Percentiles rank a stretch among this genome's conserved stretches.
Conservation (phyloP, 92 coral and sea anemone species). For the Hydrozoanthus gracilis region DNA sequence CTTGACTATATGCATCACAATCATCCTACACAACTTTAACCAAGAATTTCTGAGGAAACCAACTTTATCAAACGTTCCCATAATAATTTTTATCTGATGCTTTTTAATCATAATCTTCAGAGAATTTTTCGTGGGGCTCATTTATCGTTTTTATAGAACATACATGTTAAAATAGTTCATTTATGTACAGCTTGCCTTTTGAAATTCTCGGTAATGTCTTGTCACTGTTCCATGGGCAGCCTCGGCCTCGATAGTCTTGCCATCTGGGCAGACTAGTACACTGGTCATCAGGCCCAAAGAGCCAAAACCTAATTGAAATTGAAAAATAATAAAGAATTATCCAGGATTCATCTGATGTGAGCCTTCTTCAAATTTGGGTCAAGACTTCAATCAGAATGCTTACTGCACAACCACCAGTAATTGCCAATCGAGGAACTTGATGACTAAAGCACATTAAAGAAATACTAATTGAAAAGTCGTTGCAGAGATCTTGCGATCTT, state of each 20-base stretch:
- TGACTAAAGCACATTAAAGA: too few species aligned
- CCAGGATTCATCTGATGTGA: too few species aligned
- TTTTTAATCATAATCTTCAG: too few species aligned
- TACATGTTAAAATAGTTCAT: background rate
- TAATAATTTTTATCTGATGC: too few species aligned
- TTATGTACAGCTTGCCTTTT: constrained; percentile 66
- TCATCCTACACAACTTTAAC: background rate
- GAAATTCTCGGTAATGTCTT: constrained; percentile 94
- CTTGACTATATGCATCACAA: background rate
- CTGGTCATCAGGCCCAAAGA: constrained; percentile 99
- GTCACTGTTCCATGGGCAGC: constrained; percentile 99
- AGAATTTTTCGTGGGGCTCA: too few species aligned
- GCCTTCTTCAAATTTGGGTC: background rate
- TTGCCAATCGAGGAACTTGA: too few species aligned
- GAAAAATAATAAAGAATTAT: background rate
- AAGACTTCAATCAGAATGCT: background rate
- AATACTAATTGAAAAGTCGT: too few species aligned
- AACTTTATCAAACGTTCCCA: too few species aligned
- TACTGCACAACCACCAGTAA: background rate
- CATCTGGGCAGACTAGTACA: constrained; percentile 96
- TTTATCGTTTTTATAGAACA: background rate
- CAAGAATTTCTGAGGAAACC: too few species aligned
- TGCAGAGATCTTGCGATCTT: too few species aligned
- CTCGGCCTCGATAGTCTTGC: constrained; percentile 96
- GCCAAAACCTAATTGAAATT: constrained; percentile 79